phyloP scores from a whole-genome alignment of 1,140 invertebrate species.

The Megathymus violae region DNA sequence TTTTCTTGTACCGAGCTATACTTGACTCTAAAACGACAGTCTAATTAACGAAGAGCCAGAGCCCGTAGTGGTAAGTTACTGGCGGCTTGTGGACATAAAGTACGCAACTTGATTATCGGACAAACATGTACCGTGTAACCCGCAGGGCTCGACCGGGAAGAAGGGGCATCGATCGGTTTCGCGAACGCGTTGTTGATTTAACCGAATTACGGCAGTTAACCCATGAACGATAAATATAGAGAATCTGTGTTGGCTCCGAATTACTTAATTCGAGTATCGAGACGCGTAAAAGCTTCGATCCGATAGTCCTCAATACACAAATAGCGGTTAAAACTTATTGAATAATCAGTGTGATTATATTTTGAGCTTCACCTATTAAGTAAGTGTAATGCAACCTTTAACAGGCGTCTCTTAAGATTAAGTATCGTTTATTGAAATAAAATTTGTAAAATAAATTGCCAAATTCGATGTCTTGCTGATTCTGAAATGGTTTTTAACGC shows the following conservation, averaged over 20 bases:
- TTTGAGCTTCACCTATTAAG: not conserved
- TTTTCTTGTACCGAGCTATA: conserved; percentile 49
- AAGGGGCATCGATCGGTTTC: conserved; percentile 36
- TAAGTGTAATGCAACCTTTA: conserved; percentile 11
- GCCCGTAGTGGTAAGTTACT: conserved; percentile 72
- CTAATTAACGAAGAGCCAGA: conserved; percentile 69
- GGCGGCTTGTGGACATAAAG: conserved; percentile 63
- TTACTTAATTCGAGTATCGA: conserved; percentile 52
- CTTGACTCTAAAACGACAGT: conserved; percentile 69
- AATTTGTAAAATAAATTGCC: conserved; percentile 9
- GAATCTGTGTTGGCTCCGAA: conserved; percentile 39
- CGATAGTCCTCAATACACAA: conserved; percentile 16
- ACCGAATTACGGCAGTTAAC: conserved; percentile 37
- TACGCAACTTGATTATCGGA: conserved; percentile 65
- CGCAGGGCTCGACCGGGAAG: conserved; percentile 32
- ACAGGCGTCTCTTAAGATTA: conserved; percentile 14
- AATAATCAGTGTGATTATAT: conserved; percentile 7
- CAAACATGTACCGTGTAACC: conserved; percentile 57
- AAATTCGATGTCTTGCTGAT: conserved; percentile 2
- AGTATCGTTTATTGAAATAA: conserved; percentile 16
- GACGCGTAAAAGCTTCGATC: conserved; percentile 6
- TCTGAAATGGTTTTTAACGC: conserved; percentile 1
- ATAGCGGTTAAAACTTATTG: conserved; percentile 12
- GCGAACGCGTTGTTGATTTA: conserved; percentile 46
- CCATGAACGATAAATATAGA: conserved; percentile 48